Percentiles rank a stretch among this genome's conserved stretches.
Evolutionary conservation across 2,888 invertebrate species (phyloP).

Genomic region (Phrixothrix hirtus): DNA sequence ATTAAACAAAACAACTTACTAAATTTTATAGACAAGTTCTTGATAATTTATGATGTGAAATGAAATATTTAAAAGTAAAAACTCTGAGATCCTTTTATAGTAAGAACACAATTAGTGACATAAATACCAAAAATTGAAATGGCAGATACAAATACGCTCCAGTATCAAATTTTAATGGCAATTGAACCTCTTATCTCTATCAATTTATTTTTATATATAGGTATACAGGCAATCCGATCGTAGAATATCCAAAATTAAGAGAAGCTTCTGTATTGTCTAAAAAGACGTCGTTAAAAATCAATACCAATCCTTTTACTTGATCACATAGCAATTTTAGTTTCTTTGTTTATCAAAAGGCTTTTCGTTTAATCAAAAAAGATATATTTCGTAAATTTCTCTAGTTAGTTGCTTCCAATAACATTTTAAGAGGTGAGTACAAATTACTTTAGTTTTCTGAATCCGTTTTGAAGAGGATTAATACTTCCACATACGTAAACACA

Average conservation of each 20-base stretch:
- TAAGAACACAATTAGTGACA: too few relatives aligned
- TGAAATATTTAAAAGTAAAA: too few relatives aligned
- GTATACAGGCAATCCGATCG: constrained; percentile 1
- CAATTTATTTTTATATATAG: constrained; percentile 1
- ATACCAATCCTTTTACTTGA: constrained; percentile 21
- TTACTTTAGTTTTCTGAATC: constrained; percentile 15
- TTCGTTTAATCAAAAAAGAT: constrained; percentile 9
- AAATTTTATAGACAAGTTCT: too few relatives aligned
- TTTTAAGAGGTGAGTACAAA: constrained; percentile 9
- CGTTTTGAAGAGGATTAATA: constrained; percentile 11
- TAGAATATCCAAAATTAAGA: constrained; percentile 9
- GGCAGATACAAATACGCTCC: too few relatives aligned
- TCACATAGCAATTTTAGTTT: constrained; percentile 13
- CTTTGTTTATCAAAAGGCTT: constrained; percentile 10
- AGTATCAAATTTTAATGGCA: too few relatives aligned
- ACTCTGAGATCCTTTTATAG: too few relatives aligned
- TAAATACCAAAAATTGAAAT: too few relatives aligned
- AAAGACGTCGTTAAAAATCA: constrained; percentile 18
- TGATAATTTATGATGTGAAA: too few relatives aligned
- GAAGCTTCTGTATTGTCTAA: constrained; percentile 13
- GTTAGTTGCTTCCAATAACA: constrained; percentile 8
- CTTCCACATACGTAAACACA: constrained; percentile 23
- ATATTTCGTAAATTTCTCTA: constrained; percentile 3
- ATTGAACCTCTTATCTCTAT: too few relatives aligned
- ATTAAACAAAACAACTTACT: too few relatives aligned